Conservation (phyloP, 1,140 invertebrate species). For the Ctenoplectra terminalis region DNA sequence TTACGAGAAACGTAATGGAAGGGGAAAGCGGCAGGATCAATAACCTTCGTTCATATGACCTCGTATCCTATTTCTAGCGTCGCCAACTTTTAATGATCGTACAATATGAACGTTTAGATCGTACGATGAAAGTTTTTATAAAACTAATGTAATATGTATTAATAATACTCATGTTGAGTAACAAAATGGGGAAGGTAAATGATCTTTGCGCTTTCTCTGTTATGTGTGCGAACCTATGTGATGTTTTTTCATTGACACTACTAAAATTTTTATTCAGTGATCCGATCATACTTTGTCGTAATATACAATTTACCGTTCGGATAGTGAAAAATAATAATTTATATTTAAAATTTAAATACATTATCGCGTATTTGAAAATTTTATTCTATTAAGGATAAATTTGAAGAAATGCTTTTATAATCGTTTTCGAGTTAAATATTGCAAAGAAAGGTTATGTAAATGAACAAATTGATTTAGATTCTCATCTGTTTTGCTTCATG, state of each 20-base stretch:
- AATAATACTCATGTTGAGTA: neutral
- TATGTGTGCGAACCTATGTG: neutral
- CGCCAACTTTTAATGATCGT: slow-evolving; percentile 3
- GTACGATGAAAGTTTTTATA: neutral
- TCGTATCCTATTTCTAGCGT: slow-evolving; percentile 56
- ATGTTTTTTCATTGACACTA: neutral
- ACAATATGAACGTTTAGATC: neutral
- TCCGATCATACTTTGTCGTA: neutral
- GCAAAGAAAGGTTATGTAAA: too few species aligned
- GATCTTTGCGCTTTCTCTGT: slow-evolving; percentile 19
- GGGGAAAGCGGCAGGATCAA: slow-evolving; percentile 54
- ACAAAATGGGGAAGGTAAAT: slow-evolving; percentile 47
- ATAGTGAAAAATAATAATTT: neutral
- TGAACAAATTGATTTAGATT: neutral
- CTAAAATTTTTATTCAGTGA: neutral
- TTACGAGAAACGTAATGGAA: slow-evolving; percentile 7
- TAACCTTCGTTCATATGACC: slow-evolving; percentile 62
- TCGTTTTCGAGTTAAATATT: neutral
- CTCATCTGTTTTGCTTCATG: too few species aligned
- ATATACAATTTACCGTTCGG: neutral
- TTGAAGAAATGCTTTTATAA: neutral
- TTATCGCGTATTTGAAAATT: neutral
- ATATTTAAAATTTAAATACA: neutral
- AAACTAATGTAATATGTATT: slow-evolving; percentile 24
- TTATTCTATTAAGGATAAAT: neutral